phyloP scores from a whole-genome alignment of 2,797 vertebrate species.

The Carapus acus region DNA sequence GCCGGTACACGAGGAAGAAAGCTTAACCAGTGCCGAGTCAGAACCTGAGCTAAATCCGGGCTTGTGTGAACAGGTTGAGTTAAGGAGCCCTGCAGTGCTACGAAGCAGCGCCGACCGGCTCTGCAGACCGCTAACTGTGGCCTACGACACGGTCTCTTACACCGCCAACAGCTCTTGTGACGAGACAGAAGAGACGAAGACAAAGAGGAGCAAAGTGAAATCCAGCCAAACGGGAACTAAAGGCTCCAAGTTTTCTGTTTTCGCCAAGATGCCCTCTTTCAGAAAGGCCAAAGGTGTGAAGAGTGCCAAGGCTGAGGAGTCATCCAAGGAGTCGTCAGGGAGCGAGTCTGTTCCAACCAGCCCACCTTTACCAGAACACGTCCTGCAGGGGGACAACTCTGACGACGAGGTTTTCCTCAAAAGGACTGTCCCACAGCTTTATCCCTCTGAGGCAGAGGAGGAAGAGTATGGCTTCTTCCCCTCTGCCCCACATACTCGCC shows the following conservation, averaged over 20 bases:
- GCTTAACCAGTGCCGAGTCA: conserved; percentile 22
- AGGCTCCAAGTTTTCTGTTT: conserved; percentile 69
- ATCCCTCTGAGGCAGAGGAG: conserved; percentile 51
- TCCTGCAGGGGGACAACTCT: conserved; percentile 53
- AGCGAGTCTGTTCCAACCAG: conserved; percentile 29
- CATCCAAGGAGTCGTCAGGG: conserved; percentile 21
- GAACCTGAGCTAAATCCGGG: conserved; percentile 24
- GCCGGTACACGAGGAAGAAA: conserved; percentile 11
- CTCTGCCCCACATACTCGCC: conserved; percentile 23
- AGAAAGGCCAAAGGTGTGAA: conserved; percentile 56
- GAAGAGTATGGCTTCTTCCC: conserved; percentile 27
- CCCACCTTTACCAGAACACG: conserved; percentile 29
- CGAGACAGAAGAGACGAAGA: conserved; percentile 59
- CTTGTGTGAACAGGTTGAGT: conserved; percentile 17
- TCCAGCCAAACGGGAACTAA: conserved; percentile 51
- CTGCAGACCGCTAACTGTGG: conserved; percentile 27
- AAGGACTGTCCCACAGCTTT: conserved; percentile 49
- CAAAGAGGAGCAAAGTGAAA: conserved; percentile 61
- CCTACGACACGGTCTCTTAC: conserved; percentile 39
- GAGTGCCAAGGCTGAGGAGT: conserved; percentile 31
- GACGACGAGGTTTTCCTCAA: conserved; percentile 67
- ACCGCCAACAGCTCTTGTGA: conserved; percentile 48
- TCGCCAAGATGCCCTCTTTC: conserved; percentile 77
- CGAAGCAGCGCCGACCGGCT: conserved; percentile 38
- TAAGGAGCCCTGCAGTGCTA: conserved; percentile 25